Conservation (phyloP, 2,113 vertebrate genomes). For the Zapornia atra region DNA sequence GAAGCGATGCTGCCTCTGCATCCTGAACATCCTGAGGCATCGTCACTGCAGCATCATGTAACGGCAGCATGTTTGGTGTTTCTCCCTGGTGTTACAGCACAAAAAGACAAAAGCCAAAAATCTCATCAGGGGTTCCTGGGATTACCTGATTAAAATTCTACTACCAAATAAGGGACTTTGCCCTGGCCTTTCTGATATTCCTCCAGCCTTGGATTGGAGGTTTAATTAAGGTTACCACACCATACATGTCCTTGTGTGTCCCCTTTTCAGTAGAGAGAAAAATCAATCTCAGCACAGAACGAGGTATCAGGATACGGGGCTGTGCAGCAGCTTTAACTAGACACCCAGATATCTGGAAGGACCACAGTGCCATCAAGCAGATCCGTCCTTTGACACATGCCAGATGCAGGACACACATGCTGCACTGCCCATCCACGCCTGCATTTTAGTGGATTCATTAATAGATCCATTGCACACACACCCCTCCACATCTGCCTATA, state of each 20-base stretch:
- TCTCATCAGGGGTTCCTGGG: background rate
- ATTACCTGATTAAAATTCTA: conserved; percentile 16
- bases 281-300: background rate
- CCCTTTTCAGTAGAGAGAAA: background rate
- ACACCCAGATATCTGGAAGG: background rate
- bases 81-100: background rate
- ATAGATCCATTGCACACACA: background rate
- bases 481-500: background rate
- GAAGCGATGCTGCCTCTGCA: background rate
- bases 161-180: background rate
- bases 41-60: background rate
- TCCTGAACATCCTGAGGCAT: background rate
- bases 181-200: background rate
- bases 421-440: background rate
- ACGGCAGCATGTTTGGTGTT: background rate
- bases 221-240: conserved; percentile 22
- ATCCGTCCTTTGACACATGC: background rate
- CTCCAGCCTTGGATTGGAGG: background rate
- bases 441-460: background rate
- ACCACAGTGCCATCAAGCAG: background rate
- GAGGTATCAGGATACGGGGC: background rate
- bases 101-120: background rate
- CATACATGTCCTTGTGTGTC: background rate
- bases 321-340: background rate
- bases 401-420: background rate